These are phyloP conservation scores for Madoqua kirkii DNA, from an alignment of 2,113 vertebrate species.

Conservation along the genomic window DNA sequence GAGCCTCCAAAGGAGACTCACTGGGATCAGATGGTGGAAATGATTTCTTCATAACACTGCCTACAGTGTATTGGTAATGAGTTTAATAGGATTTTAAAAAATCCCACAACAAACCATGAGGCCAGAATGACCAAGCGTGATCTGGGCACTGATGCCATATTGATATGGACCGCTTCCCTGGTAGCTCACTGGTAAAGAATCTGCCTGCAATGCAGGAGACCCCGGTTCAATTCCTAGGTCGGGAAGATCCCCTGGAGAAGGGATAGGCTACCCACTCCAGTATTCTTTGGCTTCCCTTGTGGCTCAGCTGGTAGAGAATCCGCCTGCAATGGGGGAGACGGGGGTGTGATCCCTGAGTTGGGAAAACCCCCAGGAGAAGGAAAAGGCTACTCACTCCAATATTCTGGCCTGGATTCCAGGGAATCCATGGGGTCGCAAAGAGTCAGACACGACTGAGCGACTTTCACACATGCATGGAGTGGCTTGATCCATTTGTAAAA, in stretches of 20 bases:
- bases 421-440: neutral
- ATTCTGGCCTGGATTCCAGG: neutral
- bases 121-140: neutral
- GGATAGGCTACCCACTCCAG: neutral
- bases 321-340: neutral
- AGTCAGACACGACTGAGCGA: neutral
- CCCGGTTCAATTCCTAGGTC: neutral
- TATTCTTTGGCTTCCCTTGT: neutral
- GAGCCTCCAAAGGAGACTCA: neutral
- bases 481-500: neutral
- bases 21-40: neutral
- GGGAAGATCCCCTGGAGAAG: neutral
- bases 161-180: neutral
- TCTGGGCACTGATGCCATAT: neutral
- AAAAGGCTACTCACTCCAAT: neutral
- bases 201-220: neutral
- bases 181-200: neutral
- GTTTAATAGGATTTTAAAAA: neutral
- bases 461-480: neutral
- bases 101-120: neutral
- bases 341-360: neutral
- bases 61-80: neutral
- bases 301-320: neutral
- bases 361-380: neutral
- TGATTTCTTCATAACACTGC: neutral